phyloP scores from a whole-genome alignment of 2,113 vertebrate species.

The Siniperca knerii region DNA sequence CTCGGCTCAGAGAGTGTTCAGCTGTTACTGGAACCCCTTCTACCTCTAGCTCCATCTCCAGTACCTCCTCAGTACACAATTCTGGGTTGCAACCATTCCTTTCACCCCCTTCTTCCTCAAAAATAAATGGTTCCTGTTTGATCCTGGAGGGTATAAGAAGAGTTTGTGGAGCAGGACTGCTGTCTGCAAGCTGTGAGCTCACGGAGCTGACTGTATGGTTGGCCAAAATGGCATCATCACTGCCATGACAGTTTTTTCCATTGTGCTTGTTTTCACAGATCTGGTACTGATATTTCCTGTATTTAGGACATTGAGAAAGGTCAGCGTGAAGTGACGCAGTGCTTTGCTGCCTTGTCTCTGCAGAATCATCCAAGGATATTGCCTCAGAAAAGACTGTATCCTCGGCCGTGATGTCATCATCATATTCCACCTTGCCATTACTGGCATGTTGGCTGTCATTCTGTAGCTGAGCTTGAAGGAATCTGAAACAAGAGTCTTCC shows the following conservation, averaged over 20 bases:
- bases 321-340: slow-evolving; percentile 63
- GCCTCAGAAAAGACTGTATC: slow-evolving; percentile 61
- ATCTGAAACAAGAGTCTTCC: slow-evolving; percentile 96
- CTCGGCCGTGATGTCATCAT: slow-evolving; percentile 74
- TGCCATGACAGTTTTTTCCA: slow-evolving; percentile 65
- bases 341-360: slow-evolving; percentile 75
- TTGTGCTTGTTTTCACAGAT: slow-evolving; percentile 89
- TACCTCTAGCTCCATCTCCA: slow-evolving; percentile 89
- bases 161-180: slow-evolving; percentile 24
- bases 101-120: slow-evolving; percentile 78
- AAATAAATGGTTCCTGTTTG: slow-evolving; percentile 88
- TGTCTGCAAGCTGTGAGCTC: slow-evolving; percentile 48
- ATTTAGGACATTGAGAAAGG: slow-evolving; percentile 90
- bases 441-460: slow-evolving; percentile 81
- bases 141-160: slow-evolving; percentile 87
- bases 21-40: slow-evolving; percentile 87
- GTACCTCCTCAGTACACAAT: slow-evolving; percentile 87
- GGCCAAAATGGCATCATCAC: slow-evolving; percentile 72
- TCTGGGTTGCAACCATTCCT: slow-evolving; percentile 87
- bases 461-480: slow-evolving; percentile 93
- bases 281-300: slow-evolving; percentile 92
- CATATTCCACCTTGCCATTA: slow-evolving; percentile 78
- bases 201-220: slow-evolving; percentile 88
- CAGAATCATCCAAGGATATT: slow-evolving; percentile 53
- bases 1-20: slow-evolving; percentile 81